Evolutionary conservation across 2,113 vertebrate genomes (phyloP).

Genomic region (Cnemophilus loriae): DNA sequence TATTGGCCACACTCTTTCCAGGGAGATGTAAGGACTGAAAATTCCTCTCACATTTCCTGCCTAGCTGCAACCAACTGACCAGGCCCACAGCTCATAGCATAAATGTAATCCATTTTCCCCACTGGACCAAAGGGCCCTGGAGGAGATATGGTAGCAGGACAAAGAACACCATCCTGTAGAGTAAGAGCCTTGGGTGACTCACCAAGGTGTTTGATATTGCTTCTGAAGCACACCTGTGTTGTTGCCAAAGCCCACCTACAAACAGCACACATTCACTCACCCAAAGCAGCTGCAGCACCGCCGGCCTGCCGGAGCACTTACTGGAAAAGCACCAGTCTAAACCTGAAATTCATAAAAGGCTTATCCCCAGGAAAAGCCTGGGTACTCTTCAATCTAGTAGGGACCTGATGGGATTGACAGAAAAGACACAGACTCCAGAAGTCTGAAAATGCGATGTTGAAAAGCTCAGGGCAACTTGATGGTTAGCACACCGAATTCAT

Average conservation of each 20-base stretch:
- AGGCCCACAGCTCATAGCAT: not conserved
- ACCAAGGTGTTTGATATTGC: not conserved
- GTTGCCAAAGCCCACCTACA: not conserved
- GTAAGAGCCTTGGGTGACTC: not conserved
- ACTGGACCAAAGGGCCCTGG: not conserved
- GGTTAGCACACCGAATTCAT: not conserved
- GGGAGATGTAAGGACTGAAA: not conserved
- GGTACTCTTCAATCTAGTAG: not conserved
- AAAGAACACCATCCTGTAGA: not conserved
- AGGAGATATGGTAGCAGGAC: accelerated
- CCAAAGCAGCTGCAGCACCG: not conserved
- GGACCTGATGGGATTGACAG: not conserved
- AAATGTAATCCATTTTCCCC: not conserved
- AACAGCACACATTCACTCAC: not conserved
- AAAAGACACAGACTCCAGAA: not conserved
- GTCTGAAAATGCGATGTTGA: not conserved
- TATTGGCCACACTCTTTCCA: not conserved
- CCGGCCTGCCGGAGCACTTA: not conserved
- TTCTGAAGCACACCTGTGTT: not conserved
- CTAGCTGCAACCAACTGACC: not conserved
- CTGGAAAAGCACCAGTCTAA: not conserved
- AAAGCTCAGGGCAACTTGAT: not conserved
- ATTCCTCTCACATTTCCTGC: not conserved
- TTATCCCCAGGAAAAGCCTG: not conserved
- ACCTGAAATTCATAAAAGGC: not conserved